phyloP scores from a whole-genome alignment of 2,797 vertebrate species.

The Liasis olivaceus region DNA sequence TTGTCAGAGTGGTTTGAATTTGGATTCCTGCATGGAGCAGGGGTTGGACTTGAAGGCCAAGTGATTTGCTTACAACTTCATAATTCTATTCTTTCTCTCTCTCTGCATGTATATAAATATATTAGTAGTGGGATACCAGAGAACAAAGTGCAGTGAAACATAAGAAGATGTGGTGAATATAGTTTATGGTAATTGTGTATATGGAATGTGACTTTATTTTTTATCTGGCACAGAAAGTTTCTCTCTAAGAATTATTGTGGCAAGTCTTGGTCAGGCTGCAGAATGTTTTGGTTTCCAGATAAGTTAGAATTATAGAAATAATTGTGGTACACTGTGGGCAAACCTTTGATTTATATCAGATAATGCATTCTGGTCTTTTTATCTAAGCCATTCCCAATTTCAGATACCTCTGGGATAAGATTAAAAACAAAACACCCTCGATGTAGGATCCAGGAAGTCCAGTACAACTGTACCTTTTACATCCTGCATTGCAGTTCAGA shows the following conservation, averaged over 20 bases:
- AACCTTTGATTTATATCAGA: slow-evolving; percentile 4
- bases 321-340: slow-evolving; percentile 15
- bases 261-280: neutral
- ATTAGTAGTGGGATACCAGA: neutral
- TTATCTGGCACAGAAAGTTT: neutral
- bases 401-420: slow-evolving; percentile 50
- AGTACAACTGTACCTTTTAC: slow-evolving; percentile 61
- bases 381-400: slow-evolving; percentile 39
- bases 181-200: neutral
- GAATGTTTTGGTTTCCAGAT: neutral
- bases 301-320: neutral
- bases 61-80: neutral
- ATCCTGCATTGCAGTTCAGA: slow-evolving; percentile 54
- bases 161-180: neutral
- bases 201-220: neutral
- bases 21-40: neutral
- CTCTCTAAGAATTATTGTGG: neutral
- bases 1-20: neutral
- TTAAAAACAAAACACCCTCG: slow-evolving; percentile 47
- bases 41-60: neutral
- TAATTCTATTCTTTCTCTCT: neutral
- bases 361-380: slow-evolving; percentile 7
- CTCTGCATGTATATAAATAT: neutral
- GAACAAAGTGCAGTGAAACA: neutral
- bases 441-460: slow-evolving; percentile 55